These are phyloP conservation scores for Dicerorhinus sumatrensis DNA, from an alignment of 2,113 vertebrate genomes.

Conservation along the genomic window DNA sequence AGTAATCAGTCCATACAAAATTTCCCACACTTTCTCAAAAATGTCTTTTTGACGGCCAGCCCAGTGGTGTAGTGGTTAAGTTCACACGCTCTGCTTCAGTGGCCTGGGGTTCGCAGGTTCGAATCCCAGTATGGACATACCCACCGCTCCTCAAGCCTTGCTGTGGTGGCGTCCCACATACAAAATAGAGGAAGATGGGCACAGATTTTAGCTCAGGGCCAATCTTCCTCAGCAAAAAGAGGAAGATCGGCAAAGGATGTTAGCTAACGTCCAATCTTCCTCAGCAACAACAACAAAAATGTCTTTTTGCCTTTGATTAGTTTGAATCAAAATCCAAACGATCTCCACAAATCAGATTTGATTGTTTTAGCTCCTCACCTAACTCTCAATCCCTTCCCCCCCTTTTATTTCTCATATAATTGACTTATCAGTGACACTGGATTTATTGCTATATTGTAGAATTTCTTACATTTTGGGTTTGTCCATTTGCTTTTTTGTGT, in stretches of 20 bases:
- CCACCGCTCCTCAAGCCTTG: too few species aligned
- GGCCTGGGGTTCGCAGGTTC: too few species aligned
- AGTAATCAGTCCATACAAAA: neutral
- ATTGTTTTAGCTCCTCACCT: neutral
- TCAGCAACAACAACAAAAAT: too few species aligned
- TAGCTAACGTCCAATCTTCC: too few species aligned
- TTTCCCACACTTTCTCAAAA: neutral
- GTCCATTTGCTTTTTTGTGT: neutral
- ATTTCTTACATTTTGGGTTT: constrained; percentile 4
- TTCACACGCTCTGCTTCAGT: too few species aligned
- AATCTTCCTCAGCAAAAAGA: too few species aligned
- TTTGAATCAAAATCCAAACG: neutral
- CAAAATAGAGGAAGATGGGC: too few species aligned
- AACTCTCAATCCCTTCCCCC: neutral
- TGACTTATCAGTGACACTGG: neutral
- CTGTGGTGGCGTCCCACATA: too few species aligned
- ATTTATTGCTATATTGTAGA: neutral
- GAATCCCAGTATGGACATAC: too few species aligned
- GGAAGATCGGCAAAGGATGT: too few species aligned
- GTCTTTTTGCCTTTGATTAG: neutral
- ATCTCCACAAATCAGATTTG: neutral
- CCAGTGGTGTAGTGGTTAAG: too few species aligned
- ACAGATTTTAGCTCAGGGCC: too few species aligned
- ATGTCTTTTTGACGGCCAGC: neutral
- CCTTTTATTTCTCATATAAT: neutral